Evolutionary conservation across 2,797 vertebrate genomes (phyloP), one percentile per base, ranked within the genome.

Genomic region (Cichlasoma orientale): DNA sequence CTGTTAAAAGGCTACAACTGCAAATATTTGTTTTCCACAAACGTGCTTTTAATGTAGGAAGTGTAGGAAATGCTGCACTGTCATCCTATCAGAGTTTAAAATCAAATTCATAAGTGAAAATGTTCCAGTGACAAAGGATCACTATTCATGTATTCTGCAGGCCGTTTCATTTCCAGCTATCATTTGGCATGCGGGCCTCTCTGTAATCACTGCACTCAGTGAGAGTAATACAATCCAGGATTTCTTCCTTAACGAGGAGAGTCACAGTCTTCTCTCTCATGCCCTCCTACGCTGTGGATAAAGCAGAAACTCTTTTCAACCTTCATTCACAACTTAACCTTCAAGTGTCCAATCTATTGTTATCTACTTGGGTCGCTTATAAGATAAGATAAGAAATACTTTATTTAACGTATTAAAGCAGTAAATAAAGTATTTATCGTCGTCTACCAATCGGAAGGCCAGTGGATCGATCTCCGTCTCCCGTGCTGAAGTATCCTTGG

Each of bases 181-280:
- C 21, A 63, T 63, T 63, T 41, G 55, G 11, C 18, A 36, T 47
- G 19, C 25, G 13, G 18, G 7, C 5, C 21, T 54, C 8, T 53
- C 44, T 72, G 33, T 47, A 44, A 47, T 56, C 14, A 56, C 9
- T 53, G 38, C 16, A 55, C n/a, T 57, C 38, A 44, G 59, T 63
- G 56, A 44, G n/a, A 44, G 75, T 27, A 79, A 84, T 50, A 59
- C 3, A 29, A 69, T 57, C 58, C 21, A 61, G 38, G 38, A 63
- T 63, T 63, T 27, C 61, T 27, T 47, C 9, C 38, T 66, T 66
- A 47, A 47, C 0, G 3, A 27, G 59, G 16, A 66, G 12, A 47
- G 11, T 47, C 41, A 19, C 23, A 25, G 25, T 47, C 23, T 12
- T 66, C 61, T 19, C 23, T 47, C 23, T 47, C 13, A 19, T 27